These are phyloP conservation scores for Radopholus similis DNA, from an alignment of 1,140 invertebrate species.

Conservation along the genomic window DNA sequence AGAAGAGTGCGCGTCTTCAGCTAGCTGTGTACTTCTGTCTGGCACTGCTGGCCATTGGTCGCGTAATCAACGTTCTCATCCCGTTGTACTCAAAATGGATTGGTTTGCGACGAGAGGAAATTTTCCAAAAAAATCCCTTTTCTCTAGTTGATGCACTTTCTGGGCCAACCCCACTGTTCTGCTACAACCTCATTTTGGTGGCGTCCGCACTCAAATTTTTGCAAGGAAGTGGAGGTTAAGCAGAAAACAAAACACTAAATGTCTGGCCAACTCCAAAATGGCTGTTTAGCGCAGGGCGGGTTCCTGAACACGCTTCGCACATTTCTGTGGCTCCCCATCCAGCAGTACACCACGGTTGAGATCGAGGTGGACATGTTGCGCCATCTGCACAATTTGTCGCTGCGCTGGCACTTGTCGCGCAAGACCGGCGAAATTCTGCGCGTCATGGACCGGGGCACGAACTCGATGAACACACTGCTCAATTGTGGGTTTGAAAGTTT, in stretches of 20 bases:
- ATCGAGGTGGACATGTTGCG: slow-evolving; percentile 57
- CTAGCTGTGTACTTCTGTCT: slow-evolving; percentile 79
- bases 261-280: not conserved
- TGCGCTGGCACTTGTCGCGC: slow-evolving; percentile 61
- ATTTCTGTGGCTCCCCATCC: slow-evolving; percentile 87
- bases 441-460: slow-evolving; percentile 89
- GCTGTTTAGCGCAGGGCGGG: slow-evolving; percentile 63
- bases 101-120: slow-evolving; percentile 60
- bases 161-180: slow-evolving; percentile 63
- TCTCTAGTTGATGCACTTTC: slow-evolving; percentile 48
- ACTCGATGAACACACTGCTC: slow-evolving; percentile 84
- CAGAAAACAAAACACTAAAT: slow-evolving; percentile 3
- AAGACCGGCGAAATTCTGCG: slow-evolving; percentile 92
- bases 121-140: not conserved
- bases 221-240: slow-evolving; percentile 68
- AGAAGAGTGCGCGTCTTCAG: slow-evolving; percentile 74
- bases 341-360: slow-evolving; percentile 89
- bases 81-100: slow-evolving; percentile 89
- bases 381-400: slow-evolving; percentile 60
- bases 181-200: slow-evolving; percentile 82
- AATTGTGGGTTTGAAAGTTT: slow-evolving; percentile 62
- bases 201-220: slow-evolving; percentile 84
- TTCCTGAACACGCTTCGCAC: slow-evolving; percentile 82
- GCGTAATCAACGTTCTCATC: slow-evolving; percentile 85
- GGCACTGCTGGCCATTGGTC: slow-evolving; percentile 71